These are phyloP conservation scores for Crepidodera aurea DNA, from an alignment of 2,888 invertebrate genomes.

Conservation along the genomic window DNA sequence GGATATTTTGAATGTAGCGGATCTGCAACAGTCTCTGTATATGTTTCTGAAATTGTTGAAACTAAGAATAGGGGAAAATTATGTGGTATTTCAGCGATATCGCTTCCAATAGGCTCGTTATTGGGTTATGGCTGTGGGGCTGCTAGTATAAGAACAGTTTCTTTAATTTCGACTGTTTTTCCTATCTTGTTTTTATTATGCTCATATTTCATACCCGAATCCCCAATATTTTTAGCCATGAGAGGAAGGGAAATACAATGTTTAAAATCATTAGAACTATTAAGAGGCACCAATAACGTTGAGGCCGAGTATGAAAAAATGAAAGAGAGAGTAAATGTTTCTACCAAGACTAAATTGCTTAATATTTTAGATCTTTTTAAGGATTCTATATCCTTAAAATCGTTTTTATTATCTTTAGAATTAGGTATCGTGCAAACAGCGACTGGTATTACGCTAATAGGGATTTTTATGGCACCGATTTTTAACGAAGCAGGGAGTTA, in stretches of 20 bases:
- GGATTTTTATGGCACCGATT: constrained; percentile 77
- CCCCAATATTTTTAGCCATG: constrained; percentile 39
- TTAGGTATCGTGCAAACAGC: constrained; percentile 73
- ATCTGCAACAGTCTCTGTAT: neutral
- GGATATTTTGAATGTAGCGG: neutral
- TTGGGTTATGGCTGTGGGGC: constrained; percentile 33
- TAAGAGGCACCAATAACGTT: constrained; percentile 23
- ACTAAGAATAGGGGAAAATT: neutral
- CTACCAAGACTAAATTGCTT: no score
- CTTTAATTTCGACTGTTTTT: constrained; percentile 32
- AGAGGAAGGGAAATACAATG: constrained; percentile 69
- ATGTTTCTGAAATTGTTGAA: constrained; percentile 2
- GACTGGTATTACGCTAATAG: constrained; percentile 79
- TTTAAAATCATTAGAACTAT: constrained; percentile 58
- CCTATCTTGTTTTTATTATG: constrained; percentile 28
- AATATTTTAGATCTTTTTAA: constrained; percentile 25
- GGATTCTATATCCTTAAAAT: constrained; percentile 55
- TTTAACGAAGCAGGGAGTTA: constrained; percentile 73
- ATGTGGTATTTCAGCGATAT: neutral
- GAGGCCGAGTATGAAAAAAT: constrained; percentile 37
- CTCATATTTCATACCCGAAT: constrained; percentile 37
- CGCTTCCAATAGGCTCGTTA: constrained; percentile 7
- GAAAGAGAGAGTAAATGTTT: constrained; percentile 6
- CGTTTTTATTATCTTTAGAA: constrained; percentile 61
- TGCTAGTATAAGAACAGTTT: constrained; percentile 29